A percentile compares a stretch with the other conserved stretches of the same genome.
Evolutionary conservation across 1,140 invertebrate genomes (phyloP).

Genomic region (Monochamus saltuarius): DNA sequence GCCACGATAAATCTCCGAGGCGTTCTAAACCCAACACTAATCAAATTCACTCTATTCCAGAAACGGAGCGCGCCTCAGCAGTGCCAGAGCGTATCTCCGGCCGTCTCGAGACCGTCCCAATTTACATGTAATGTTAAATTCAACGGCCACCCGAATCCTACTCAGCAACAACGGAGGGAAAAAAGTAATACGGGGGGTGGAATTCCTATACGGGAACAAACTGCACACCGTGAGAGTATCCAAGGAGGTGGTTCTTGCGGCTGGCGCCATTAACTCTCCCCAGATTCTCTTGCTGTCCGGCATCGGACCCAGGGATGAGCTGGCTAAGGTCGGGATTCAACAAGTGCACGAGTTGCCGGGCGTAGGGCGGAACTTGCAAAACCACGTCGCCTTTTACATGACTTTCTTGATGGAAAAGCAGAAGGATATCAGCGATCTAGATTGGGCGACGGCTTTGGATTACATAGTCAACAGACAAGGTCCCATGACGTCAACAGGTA

Average conservation of each 20-base stretch:
- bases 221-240: constrained; percentile 45
- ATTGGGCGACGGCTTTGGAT: constrained; percentile 61
- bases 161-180: constrained; percentile 23
- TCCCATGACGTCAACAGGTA: constrained; percentile 59
- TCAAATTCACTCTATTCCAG: constrained; percentile 41
- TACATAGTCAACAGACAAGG: constrained; percentile 63
- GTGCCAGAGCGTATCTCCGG: constrained; percentile 63
- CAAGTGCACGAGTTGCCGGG: constrained; percentile 67
- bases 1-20: too few species aligned
- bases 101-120: constrained; percentile 63
- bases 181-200: constrained; percentile 46
- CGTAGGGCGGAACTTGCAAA: constrained; percentile 75
- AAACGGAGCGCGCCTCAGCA: constrained; percentile 66
- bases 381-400: constrained; percentile 66
- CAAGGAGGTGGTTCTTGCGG: constrained; percentile 62
- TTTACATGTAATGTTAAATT: constrained; percentile 67
- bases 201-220: constrained; percentile 54
- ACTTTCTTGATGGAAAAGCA: constrained; percentile 55
- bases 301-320: constrained; percentile 58
- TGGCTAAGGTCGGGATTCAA: constrained; percentile 54
- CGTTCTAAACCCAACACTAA: too few species aligned
- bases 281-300: constrained; percentile 62
- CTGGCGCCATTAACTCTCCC: constrained; percentile 61
- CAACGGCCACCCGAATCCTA: constrained; percentile 60
- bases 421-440: constrained; percentile 60